Evolutionary conservation across 2,797 vertebrate species (phyloP).

Genomic region (Picus viridis): DNA sequence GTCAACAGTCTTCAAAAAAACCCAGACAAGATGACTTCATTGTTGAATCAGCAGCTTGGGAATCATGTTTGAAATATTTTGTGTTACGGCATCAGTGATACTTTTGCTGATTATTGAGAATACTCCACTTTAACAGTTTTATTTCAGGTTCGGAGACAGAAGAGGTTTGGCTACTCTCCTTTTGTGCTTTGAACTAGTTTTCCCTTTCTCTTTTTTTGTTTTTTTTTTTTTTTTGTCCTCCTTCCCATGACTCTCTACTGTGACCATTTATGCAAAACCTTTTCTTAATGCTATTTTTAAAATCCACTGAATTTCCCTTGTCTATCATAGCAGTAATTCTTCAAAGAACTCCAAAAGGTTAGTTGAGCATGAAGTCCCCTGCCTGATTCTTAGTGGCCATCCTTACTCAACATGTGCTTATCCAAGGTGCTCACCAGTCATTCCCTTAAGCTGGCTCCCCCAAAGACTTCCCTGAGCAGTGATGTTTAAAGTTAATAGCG

Average conservation of each 20-base stretch:
- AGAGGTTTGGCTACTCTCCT: slow-evolving; percentile 54
- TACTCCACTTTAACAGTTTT: slow-evolving; percentile 42
- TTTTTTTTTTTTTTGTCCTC: background rate
- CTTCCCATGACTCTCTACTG: slow-evolving; percentile 5
- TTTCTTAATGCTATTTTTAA: slow-evolving; percentile 52
- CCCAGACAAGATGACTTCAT: background rate
- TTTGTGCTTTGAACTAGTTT: slow-evolving; percentile 29
- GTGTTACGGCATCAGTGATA: background rate
- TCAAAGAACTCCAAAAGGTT: slow-evolving; percentile 59
- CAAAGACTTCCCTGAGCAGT: slow-evolving; percentile 40
- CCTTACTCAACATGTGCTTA: slow-evolving; percentile 48
- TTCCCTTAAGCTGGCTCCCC: slow-evolving; percentile 42
- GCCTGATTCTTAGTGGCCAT: slow-evolving; percentile 62
- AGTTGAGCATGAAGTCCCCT: slow-evolving; percentile 64
- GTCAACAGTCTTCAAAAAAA: background rate
- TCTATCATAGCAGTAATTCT: slow-evolving; percentile 56
- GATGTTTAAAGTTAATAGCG: slow-evolving; percentile 42
- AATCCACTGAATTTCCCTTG: slow-evolving; percentile 52
- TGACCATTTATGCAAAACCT: slow-evolving; percentile 22
- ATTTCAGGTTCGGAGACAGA: slow-evolving; percentile 39
- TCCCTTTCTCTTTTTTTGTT: background rate
- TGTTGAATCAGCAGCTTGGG: background rate
- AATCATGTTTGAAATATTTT: background rate
- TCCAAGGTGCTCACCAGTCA: slow-evolving; percentile 58
- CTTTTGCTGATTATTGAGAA: slow-evolving; percentile 3